phyloP scores from a whole-genome alignment of 2,797 vertebrate species.

The Sebastiscus tertius region DNA sequence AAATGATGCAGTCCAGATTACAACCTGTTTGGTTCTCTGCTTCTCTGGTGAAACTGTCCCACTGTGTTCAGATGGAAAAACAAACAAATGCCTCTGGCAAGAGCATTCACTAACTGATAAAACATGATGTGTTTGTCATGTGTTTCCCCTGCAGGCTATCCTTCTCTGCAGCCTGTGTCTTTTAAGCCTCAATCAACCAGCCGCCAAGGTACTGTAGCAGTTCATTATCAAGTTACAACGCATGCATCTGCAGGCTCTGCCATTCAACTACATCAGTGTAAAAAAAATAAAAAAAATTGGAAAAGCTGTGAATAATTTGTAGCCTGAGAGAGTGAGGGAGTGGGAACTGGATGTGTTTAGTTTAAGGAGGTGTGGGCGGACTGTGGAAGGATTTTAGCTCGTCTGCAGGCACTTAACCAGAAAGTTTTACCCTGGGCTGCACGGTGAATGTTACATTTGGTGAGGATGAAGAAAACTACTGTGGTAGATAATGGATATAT shows the following conservation, averaged over 20 bases:
- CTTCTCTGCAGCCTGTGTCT: constrained; percentile 60
- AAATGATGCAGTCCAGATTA: constrained; percentile 1
- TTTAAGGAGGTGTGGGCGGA: constrained; percentile 51
- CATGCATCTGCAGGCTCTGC: constrained; percentile 22
- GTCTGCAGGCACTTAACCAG: constrained; percentile 26
- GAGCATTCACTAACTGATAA: constrained; percentile 2
- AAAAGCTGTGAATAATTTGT: constrained; percentile 63
- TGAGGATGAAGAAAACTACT: constrained; percentile 20
- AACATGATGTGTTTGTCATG: constrained; percentile 48
- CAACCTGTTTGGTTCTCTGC: background rate
- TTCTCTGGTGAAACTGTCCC: constrained; percentile 5
- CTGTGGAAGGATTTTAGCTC: constrained; percentile 42
- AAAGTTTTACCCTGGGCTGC: constrained; percentile 32
- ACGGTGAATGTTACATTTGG: constrained; percentile 16
- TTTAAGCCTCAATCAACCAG: constrained; percentile 59
- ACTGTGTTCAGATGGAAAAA: constrained; percentile 29
- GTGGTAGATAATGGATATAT: background rate
- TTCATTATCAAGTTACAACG: constrained; percentile 34
- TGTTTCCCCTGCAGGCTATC: constrained; percentile 69
- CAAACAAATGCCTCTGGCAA: constrained; percentile 8
- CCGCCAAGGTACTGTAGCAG: constrained; percentile 68
- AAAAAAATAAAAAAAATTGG: background rate
- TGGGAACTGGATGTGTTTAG: constrained; percentile 64
- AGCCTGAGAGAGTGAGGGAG: constrained; percentile 49
- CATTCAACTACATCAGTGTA: constrained; percentile 24